phyloP scores from a whole-genome alignment of 2,113 vertebrate species.

The Holacanthus passer region DNA sequence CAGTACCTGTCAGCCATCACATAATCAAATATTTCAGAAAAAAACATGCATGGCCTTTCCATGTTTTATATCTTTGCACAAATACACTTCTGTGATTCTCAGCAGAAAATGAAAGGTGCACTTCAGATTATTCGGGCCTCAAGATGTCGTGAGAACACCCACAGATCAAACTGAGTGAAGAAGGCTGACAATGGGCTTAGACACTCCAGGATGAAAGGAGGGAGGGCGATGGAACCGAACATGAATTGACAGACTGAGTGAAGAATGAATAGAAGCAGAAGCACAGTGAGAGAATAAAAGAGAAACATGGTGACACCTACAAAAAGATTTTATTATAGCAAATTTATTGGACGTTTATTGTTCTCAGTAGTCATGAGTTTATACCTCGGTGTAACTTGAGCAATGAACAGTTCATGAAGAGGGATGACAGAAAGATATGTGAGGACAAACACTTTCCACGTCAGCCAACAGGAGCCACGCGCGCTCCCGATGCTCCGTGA shows the following conservation, averaged over 20 bases:
- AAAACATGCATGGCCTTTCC: not conserved
- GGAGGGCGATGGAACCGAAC: constrained; percentile 2
- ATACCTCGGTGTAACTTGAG: not conserved
- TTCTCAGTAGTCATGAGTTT: not conserved
- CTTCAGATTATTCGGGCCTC: not conserved
- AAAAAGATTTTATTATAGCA: not conserved
- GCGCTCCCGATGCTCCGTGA: constrained; percentile 38
- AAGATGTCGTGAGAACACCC: constrained; percentile 31
- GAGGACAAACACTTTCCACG: constrained; percentile 14
- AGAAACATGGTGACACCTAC: not conserved
- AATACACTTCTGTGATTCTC: not conserved
- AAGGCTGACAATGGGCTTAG: constrained; percentile 5
- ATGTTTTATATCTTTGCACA: not conserved
- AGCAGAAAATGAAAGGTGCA: not conserved
- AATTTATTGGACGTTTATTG: not conserved
- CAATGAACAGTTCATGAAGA: not conserved
- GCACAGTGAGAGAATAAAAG: not conserved
- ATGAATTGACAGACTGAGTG: not conserved
- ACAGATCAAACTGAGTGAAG: constrained; percentile 29
- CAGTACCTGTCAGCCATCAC: not conserved
- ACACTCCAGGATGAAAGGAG: constrained; percentile 21
- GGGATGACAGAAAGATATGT: not conserved
- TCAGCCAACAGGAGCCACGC: constrained; percentile 42
- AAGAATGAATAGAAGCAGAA: not conserved
- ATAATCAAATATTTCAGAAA: not conserved